These are phyloP conservation scores for Aromia moschata DNA, from an alignment of 2,888 invertebrate genomes.

Conservation along the genomic window DNA sequence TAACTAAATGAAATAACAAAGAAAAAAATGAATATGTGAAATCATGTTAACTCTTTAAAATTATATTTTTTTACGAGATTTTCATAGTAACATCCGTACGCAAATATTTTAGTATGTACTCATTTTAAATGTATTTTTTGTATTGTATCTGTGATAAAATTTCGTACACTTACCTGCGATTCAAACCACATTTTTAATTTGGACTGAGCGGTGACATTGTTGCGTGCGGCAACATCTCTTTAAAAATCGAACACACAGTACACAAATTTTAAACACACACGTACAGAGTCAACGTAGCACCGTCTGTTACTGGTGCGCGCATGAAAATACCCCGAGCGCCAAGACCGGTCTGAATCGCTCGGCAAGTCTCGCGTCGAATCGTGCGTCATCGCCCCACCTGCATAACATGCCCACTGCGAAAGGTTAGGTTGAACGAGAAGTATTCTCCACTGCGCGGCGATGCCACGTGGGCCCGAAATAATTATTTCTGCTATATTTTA, in stretches of 20 bases:
- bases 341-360: constrained; percentile 60
- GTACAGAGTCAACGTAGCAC: constrained; percentile 39
- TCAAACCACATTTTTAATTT: constrained; percentile 64
- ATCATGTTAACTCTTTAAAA: too few species aligned
- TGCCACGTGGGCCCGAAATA: too few species aligned
- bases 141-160: too few species aligned
- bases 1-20: too few species aligned
- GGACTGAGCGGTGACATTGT: constrained; percentile 59
- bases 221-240: constrained; percentile 61
- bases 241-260: constrained; percentile 40
- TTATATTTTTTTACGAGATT: too few species aligned
- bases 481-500: too few species aligned
- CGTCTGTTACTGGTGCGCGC: constrained; percentile 40
- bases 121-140: too few species aligned
- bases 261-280: constrained; percentile 39
- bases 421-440: constrained; percentile 56
- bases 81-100: too few species aligned
- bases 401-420: constrained; percentile 62
- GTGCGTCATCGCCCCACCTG: constrained; percentile 64
- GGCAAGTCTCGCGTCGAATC: constrained; percentile 58
- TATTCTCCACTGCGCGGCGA: constrained; percentile 37
- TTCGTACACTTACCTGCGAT: constrained; percentile 61
- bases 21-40: too few species aligned
- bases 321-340: constrained; percentile 49
- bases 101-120: too few species aligned